Percentiles rank a stretch among this genome's conserved stretches.
These are phyloP conservation scores for Nectonema munidae DNA, from an alignment of 2,888 invertebrate genomes.

Conservation along the genomic window DNA sequence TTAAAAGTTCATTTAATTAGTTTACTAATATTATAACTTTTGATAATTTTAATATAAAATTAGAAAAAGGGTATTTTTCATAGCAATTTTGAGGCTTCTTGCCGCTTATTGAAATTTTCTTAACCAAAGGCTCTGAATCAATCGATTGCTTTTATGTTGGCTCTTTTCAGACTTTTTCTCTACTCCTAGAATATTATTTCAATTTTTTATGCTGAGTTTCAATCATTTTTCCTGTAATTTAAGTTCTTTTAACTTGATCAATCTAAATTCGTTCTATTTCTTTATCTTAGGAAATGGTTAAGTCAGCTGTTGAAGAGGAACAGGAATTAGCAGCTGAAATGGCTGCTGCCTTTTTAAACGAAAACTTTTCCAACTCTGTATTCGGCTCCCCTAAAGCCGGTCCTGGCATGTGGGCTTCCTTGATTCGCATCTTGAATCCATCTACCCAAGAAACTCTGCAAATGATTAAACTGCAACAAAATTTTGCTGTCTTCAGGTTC, in stretches of 20 bases:
- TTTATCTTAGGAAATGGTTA: conserved; percentile 43
- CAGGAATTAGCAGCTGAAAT: conserved; percentile 76
- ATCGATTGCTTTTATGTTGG: no score
- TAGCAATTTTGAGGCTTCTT: no score
- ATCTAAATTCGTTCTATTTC: conserved; percentile 1
- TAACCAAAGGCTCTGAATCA: no score
- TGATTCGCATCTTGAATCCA: conserved; percentile 52
- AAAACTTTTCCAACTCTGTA: conserved; percentile 58
- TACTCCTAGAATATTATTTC: not conserved
- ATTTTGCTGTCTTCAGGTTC: conserved; percentile 63
- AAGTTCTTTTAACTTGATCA: no score
- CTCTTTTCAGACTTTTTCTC: not conserved
- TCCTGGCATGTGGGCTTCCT: conserved; percentile 71
- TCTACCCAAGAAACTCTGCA: conserved; percentile 32
- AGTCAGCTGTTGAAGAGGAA: conserved; percentile 77
- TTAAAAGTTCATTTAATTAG: no score
- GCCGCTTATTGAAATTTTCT: no score
- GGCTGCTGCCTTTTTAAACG: conserved; percentile 76
- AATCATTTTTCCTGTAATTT: not conserved
- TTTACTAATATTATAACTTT: no score
- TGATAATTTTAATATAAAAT: no score
- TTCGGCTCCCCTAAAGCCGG: conserved; percentile 84
- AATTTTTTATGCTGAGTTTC: not conserved
- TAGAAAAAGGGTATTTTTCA: no score
- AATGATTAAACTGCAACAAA: conserved; percentile 52